Conservation (phyloP, 2,888 invertebrate species). For the Cantharis nigra region DNA sequence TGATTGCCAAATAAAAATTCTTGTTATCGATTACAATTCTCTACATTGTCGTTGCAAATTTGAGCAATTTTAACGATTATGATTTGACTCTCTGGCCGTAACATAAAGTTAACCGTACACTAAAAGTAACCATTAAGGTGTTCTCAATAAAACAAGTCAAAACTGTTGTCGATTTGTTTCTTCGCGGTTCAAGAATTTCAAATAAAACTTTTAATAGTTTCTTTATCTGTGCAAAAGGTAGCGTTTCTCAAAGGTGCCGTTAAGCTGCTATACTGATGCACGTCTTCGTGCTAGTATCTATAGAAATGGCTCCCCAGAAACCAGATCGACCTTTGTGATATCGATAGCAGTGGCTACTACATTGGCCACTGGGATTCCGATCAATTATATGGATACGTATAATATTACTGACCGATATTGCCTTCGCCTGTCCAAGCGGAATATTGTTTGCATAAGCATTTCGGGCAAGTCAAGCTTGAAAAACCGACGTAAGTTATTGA, state of each 20-base stretch:
- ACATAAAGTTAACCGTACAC: not conserved
- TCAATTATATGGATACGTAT: constrained; percentile 33
- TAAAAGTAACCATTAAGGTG: not conserved
- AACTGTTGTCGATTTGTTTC: constrained; percentile 23
- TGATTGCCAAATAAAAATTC: not conserved
- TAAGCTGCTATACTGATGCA: constrained; percentile 50
- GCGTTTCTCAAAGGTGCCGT: constrained; percentile 48
- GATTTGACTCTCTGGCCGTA: not conserved
- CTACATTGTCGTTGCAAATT: not conserved
- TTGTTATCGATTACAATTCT: not conserved
- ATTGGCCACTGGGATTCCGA: constrained; percentile 28
- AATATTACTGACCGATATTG: constrained; percentile 29
- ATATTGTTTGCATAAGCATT: constrained; percentile 28
- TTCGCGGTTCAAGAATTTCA: constrained; percentile 30
- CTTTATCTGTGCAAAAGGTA: constrained; percentile 48
- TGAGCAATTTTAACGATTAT: not conserved
- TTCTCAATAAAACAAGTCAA: constrained; percentile 17
- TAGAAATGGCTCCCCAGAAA: constrained; percentile 52
- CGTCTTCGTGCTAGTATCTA: constrained; percentile 50
- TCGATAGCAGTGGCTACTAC: constrained; percentile 21
- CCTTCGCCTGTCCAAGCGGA: constrained; percentile 22
- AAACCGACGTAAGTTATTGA: constrained; percentile 25
- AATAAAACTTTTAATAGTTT: constrained; percentile 53
- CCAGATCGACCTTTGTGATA: constrained; percentile 36
- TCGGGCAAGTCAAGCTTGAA: constrained; percentile 24